phyloP scores from a whole-genome alignment of 2,113 vertebrate species.

The Nerophis ophidion region DNA sequence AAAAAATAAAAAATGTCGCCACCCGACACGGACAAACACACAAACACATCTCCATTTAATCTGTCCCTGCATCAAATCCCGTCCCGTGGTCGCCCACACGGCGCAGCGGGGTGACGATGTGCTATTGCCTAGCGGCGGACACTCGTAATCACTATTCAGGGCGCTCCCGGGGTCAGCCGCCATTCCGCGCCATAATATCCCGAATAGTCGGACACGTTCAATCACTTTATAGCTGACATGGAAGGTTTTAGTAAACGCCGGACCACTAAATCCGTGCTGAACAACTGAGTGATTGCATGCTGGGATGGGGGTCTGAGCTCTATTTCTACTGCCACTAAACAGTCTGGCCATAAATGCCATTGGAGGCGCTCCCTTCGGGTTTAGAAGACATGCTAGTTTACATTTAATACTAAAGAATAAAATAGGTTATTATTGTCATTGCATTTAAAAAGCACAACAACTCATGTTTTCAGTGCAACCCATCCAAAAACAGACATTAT shows the following conservation, averaged over 20 bases:
- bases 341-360: conserved; percentile 34
- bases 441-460: too few species aligned
- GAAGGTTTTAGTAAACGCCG: conserved; percentile 53
- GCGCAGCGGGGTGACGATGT: neutral
- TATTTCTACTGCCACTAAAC: conserved; percentile 27
- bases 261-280: conserved; percentile 56
- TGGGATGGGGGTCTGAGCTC: conserved; percentile 39
- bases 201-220: conserved; percentile 40
- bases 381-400: neutral
- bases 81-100: conserved; percentile 6
- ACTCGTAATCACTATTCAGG: neutral
- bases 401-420: neutral
- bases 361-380: conserved; percentile 6
- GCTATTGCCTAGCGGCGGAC: neutral
- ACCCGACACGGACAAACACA: conserved; percentile 12
- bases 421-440: too few species aligned
- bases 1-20: conserved; percentile 50
- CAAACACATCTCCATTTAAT: conserved; percentile 48
- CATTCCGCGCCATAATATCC: conserved; percentile 16
- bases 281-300: conserved; percentile 61
- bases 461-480: too few species aligned
- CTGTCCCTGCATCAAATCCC: conserved; percentile 57
- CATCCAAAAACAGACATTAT: too few species aligned
- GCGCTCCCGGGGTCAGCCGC: neutral
- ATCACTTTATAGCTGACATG: conserved; percentile 54